Conservation (phyloP, 1,140 invertebrate species). For the Drosophila nikananu region DNA sequence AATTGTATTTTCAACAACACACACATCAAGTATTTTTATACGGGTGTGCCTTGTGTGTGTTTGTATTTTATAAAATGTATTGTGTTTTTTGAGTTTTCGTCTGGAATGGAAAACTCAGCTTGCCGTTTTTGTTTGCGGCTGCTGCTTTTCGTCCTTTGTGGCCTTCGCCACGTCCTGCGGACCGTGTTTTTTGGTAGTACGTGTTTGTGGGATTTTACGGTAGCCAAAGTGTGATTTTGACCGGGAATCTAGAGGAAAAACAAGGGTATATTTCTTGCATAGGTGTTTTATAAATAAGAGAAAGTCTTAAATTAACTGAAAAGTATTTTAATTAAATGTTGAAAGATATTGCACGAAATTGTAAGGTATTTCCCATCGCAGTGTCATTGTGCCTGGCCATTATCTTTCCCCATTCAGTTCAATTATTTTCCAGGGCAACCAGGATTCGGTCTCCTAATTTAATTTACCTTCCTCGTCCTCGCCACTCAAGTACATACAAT, state of each 20-base stretch:
- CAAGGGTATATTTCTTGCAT: background rate
- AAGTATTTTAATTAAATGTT: background rate
- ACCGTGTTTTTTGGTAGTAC: conserved; percentile 20
- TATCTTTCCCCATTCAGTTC: too few relatives aligned
- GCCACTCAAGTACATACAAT: conserved; percentile 7
- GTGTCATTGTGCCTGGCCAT: background rate
- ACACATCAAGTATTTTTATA: conserved; percentile 21
- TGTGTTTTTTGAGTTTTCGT: conserved; percentile 45
- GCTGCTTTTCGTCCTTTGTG: conserved; percentile 32
- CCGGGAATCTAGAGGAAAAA: background rate
- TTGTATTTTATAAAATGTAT: conserved; percentile 37
- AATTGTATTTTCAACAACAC: conserved; percentile 59
- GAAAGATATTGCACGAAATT: background rate
- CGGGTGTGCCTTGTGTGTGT: conserved; percentile 7
- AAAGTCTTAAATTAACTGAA: background rate
- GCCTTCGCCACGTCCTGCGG: background rate
- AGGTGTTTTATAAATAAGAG: background rate
- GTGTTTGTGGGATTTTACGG: conserved; percentile 39
- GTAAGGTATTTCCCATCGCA: too few relatives aligned
- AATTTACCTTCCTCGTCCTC: background rate
- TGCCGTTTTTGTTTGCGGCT: conserved; percentile 40
- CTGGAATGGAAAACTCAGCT: conserved; percentile 27
- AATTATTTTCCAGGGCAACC: conserved; percentile 4
- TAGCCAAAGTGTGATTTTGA: conserved; percentile 30
- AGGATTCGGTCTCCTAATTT: background rate